These are phyloP conservation scores for Takifugu ocellatus DNA, from an alignment of 2,797 vertebrate genomes.

Conservation along the genomic window DNA sequence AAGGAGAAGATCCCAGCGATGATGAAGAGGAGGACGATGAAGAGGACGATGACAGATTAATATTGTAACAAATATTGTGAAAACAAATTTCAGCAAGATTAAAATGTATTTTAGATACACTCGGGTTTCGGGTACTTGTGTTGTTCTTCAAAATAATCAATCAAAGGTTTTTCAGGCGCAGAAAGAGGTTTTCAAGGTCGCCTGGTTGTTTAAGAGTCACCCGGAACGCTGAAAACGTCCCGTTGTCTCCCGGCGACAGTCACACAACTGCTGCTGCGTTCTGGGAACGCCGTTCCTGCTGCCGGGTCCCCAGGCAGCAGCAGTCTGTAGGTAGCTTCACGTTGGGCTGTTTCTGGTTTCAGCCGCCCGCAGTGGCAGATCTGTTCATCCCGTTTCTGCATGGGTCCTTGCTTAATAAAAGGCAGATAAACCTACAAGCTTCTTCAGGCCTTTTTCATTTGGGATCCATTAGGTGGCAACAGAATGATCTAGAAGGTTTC, in stretches of 20 bases:
- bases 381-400: slow-evolving; percentile 28
- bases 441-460: slow-evolving; percentile 18
- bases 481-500: slow-evolving; percentile 25
- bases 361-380: slow-evolving; percentile 26
- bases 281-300: not conserved
- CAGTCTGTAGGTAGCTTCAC: slow-evolving; percentile 16
- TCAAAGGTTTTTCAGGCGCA: slow-evolving; percentile 23
- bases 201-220: slow-evolving; percentile 31
- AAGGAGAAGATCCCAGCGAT: slow-evolving; percentile 50
- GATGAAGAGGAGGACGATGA: slow-evolving; percentile 53
- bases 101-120: slow-evolving; percentile 96
- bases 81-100: slow-evolving; percentile 86
- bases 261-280: not conserved
- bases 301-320: slow-evolving; percentile 14
- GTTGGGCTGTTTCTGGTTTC: slow-evolving; percentile 12
- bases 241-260: slow-evolving; percentile 7
- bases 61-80: slow-evolving; percentile 81
- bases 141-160: slow-evolving; percentile 64
- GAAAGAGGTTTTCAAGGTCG: slow-evolving; percentile 19
- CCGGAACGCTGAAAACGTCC: slow-evolving; percentile 22
- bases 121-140: slow-evolving; percentile 78
- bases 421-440: slow-evolving; percentile 49
- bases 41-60: slow-evolving; percentile 58
- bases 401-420: slow-evolving; percentile 53
- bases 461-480: slow-evolving; percentile 66